A percentile compares a stretch with the other conserved stretches of the same genome.
Evolutionary conservation across 2,797 vertebrate species (phyloP).

Genomic region (Dallia pectoralis): DNA sequence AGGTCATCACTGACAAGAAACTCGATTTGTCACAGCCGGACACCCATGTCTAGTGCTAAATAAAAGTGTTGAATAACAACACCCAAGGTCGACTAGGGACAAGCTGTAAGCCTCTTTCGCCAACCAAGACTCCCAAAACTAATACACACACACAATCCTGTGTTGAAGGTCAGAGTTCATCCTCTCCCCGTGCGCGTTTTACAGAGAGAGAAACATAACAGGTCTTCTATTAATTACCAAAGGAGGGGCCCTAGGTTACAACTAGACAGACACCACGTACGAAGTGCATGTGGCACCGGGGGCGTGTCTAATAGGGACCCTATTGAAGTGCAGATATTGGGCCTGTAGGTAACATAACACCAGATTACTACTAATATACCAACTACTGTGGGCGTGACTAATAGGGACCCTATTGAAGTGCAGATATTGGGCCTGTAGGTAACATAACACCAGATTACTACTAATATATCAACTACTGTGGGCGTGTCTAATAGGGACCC

Average conservation of each 20-base stretch:
- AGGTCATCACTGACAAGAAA: too few species aligned
- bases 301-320: too few species aligned
- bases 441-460: too few species aligned
- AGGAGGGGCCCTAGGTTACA: background rate
- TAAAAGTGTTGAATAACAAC: slow-evolving; percentile 56
- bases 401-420: too few species aligned
- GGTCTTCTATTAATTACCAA: slow-evolving; percentile 18
- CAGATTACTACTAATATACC: too few species aligned
- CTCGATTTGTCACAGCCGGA: too few species aligned
- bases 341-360: too few species aligned
- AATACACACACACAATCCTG: background rate
- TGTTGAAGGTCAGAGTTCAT: background rate
- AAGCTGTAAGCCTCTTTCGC: slow-evolving; percentile 57
- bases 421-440: too few species aligned
- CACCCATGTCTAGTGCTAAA: slow-evolving; percentile 47
- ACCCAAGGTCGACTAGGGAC: slow-evolving; percentile 57
- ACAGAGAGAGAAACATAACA: background rate
- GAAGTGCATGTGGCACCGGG: slow-evolving; percentile 1
- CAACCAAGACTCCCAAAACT: slow-evolving; percentile 28
- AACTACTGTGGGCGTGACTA: too few species aligned
- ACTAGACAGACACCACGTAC: background rate
- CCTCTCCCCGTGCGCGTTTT: background rate
- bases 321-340: too few species aligned
- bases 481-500: slow-evolving; percentile 1
- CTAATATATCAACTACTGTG: too few species aligned